These are phyloP conservation scores for Paraescarpia echinospica DNA, from an alignment of 1,140 invertebrate genomes.

Conservation along the genomic window DNA sequence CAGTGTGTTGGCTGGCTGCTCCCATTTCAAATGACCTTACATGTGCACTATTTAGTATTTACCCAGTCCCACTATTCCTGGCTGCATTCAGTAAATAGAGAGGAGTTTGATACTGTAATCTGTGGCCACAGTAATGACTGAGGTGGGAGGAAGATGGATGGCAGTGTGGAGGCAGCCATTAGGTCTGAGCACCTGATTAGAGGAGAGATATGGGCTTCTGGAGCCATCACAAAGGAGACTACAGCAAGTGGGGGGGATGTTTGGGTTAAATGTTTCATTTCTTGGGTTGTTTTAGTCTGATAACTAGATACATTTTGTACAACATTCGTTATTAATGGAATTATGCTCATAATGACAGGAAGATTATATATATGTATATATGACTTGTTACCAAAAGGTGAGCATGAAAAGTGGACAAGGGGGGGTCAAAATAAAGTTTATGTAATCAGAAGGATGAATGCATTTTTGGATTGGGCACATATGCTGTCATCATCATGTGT, in stretches of 20 bases:
- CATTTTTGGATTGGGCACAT: too few species aligned
- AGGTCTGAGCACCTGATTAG: background rate
- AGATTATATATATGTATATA: too few species aligned
- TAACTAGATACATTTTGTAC: too few species aligned
- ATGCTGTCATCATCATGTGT: too few species aligned
- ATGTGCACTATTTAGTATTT: background rate
- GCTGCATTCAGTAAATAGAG: background rate
- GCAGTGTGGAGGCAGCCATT: background rate
- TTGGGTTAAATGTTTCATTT: background rate
- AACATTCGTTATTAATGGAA: too few species aligned
- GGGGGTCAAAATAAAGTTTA: too few species aligned
- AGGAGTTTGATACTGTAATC: background rate
- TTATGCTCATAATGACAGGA: too few species aligned
- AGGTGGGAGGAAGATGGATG: background rate
- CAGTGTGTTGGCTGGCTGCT: too few species aligned
- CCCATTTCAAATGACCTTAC: background rate
- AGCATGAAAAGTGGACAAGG: too few species aligned
- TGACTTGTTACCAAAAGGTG: too few species aligned
- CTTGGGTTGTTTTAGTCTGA: background rate
- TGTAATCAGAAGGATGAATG: too few species aligned
- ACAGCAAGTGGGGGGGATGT: background rate
- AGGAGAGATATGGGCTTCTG: background rate
- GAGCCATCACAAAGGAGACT: background rate
- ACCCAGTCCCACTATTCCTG: background rate
- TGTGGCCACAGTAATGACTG: background rate